Evolutionary conservation across 64 coral and sea anemone species (phyloP).

Genomic region (Actinia equina): DNA sequence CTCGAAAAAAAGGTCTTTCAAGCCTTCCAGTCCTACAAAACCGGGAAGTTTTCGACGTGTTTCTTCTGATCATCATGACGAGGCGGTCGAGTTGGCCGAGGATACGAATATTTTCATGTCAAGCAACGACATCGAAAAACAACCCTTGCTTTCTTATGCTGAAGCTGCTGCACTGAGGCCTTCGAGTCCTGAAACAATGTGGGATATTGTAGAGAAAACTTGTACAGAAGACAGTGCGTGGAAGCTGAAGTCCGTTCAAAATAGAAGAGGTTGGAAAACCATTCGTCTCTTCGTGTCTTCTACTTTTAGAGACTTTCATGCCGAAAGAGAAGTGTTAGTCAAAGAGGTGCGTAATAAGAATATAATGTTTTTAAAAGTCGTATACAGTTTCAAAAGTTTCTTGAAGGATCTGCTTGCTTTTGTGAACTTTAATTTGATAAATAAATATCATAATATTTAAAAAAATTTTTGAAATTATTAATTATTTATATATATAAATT

Average conservation of each 20-base stretch:
- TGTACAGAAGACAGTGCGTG: slow-evolving; percentile 46
- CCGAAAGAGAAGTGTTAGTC: slow-evolving; percentile 81
- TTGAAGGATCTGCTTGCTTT: too few relatives aligned
- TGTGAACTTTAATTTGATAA: too few relatives aligned
- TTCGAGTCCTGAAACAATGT: slow-evolving; percentile 72
- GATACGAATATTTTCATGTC: neutral
- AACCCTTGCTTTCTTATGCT: slow-evolving; percentile 45
- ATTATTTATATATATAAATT: too few relatives aligned
- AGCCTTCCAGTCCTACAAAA: neutral
- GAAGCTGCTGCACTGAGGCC: slow-evolving; percentile 83
- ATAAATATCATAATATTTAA: too few relatives aligned
- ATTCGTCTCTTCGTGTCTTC: slow-evolving; percentile 98
- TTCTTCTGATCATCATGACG: neutral
- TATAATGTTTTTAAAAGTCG: neutral
- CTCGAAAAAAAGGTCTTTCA: neutral
- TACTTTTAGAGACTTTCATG: slow-evolving; percentile 98
- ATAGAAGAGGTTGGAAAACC: slow-evolving; percentile 94
- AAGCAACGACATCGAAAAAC: slow-evolving; percentile 31
- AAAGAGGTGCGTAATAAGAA: slow-evolving; percentile 71
- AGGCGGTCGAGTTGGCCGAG: neutral
- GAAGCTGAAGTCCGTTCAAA: slow-evolving; percentile 80
- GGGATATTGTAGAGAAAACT: slow-evolving; percentile 89
- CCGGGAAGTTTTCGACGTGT: neutral
- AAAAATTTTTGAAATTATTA: too few relatives aligned
- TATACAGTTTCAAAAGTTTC: too few relatives aligned